Base-by-base conservation (phyloP, 2,113 vertebrate species). In the Alethe diademata region DNA sequence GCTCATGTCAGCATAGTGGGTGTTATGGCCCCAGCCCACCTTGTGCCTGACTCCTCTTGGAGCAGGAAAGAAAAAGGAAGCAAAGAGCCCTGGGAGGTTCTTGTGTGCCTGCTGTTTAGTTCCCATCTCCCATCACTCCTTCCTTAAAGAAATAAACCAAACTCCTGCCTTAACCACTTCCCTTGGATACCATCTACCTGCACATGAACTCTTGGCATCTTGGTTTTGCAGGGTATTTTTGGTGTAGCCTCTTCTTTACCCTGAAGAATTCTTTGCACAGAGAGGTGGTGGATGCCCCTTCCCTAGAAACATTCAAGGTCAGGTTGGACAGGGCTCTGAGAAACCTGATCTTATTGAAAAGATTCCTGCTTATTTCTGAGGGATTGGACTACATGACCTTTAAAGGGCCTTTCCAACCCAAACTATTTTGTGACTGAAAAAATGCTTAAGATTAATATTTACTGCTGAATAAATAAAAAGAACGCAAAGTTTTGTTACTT, bases 371-470 rank as follows among this genome's bases (percentile, higher is more conserved):
- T 56, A 70, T 67, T 76, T 53, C 48, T 33, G 78, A 90, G 12
- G 31, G 23, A 31, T 62, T 83, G 62, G 62, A 61, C 40, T 54
- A 54, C 54, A 48, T 83, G 54, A 75, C 87, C 56, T 82, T 83
- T 83, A 82, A 69, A 69, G 20, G 48, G 76, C 47, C 35, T 67
- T 83, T 90, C 40, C 40, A 69, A 75, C 31, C 9, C 18, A 70
- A 62, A 83, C 40, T 76, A 17, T 48, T 48, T 56, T 28, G 14
- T 56, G 78, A 81, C 35, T 56, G 71, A 82, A 93, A 95, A 95
- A 90, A 50, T 40, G 51, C 62, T 28, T 36, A 40, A 90, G 47
- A 69, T 66, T 70, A 96, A 93, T 86, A 94, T 94, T 94, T 94
- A 86, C 38, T 56, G 53, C 38, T 80, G 72, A 83, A 67, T 66